Conservation (phyloP, 2,888 invertebrate genomes). For the Agrotis exclamationis region DNA sequence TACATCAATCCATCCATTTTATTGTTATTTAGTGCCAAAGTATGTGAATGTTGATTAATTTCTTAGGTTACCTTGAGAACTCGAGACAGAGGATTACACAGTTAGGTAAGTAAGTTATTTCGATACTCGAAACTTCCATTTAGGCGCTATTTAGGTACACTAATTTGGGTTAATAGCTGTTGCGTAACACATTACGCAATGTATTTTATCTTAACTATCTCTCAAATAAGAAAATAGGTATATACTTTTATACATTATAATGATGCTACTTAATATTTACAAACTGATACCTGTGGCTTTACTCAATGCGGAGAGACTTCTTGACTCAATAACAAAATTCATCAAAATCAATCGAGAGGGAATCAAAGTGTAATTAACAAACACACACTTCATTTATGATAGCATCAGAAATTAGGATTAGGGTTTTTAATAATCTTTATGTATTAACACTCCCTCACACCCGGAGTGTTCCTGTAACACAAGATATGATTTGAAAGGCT, state of each 20-base stretch:
- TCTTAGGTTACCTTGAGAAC: slow-evolving; percentile 17
- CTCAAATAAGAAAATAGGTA: neutral
- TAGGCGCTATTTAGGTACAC: slow-evolving; percentile 22
- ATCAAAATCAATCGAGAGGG: too few relatives aligned
- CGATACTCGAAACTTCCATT: slow-evolving; percentile 30
- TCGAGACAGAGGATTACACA: neutral
- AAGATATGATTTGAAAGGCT: too few relatives aligned
- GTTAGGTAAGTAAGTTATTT: slow-evolving; percentile 28
- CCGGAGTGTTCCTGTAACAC: too few relatives aligned
- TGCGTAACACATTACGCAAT: neutral
- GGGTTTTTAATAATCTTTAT: too few relatives aligned
- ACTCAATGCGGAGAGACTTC: too few relatives aligned
- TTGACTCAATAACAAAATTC: too few relatives aligned
- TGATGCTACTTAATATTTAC: neutral
- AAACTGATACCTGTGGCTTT: too few relatives aligned
- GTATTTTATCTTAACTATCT: neutral
- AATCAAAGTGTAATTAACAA: too few relatives aligned
- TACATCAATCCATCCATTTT: neutral
- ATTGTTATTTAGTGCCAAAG: neutral
- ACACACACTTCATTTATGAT: too few relatives aligned
- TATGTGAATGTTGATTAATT: slow-evolving; percentile 10
- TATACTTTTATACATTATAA: neutral
- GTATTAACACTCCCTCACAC: too few relatives aligned
- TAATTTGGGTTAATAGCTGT: slow-evolving; percentile 17
- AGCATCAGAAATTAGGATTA: too few relatives aligned